phyloP scores from a whole-genome alignment of 2,888 invertebrate genomes.

The Dione juno region DNA sequence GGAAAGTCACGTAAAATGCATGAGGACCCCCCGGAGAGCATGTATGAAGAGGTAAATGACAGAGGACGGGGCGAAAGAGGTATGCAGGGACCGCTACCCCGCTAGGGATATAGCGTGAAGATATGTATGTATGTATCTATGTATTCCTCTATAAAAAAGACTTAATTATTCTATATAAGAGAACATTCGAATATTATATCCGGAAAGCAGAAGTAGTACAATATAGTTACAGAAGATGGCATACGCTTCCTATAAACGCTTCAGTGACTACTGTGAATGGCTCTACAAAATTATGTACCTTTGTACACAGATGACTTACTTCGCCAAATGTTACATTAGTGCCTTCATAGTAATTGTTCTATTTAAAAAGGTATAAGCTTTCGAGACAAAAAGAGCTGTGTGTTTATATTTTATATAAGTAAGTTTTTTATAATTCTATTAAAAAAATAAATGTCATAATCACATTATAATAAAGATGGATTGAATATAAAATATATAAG shows the following conservation, averaged over 20 bases:
- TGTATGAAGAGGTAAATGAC: no score
- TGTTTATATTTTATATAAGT: no score
- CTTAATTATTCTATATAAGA: background rate
- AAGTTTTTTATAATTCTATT: no score
- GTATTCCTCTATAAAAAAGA: background rate
- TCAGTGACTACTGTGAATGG: conserved; percentile 24
- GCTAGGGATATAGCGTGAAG: no score
- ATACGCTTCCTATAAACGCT: conserved; percentile 26
- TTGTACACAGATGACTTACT: conserved; percentile 20
- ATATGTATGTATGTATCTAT: background rate
- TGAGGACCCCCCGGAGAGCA: no score
- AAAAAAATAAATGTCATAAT: no score
- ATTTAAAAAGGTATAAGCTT: background rate
- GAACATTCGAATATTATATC: background rate
- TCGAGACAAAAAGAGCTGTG: background rate
- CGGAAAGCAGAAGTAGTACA: background rate
- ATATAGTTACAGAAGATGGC: conserved; percentile 9
- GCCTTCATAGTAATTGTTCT: background rate
- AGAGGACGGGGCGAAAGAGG: no score
- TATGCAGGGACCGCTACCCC: no score
- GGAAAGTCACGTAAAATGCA: no score
- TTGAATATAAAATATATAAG: no score
- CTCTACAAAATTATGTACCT: conserved; percentile 13
- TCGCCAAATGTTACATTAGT: conserved; percentile 12
- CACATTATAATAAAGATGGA: no score